Evolutionary conservation across 2,113 vertebrate species (phyloP), one percentile per base, ranked within the genome.

Genomic region (Urocitellus parryii): DNA sequence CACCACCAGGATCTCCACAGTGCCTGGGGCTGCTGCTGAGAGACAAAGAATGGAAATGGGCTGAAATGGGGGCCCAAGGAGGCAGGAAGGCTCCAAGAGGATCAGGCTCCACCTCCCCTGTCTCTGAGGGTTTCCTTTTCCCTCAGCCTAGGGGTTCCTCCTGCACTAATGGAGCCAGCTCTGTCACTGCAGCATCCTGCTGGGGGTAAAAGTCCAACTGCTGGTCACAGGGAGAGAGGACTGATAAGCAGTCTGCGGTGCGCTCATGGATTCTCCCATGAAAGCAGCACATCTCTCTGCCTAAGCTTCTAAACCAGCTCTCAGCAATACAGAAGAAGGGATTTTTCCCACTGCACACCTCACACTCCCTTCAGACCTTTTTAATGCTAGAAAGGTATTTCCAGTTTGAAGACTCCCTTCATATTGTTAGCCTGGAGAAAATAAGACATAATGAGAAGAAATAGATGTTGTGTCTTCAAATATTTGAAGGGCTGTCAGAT

Each of bases 401-500:
- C 87, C 83, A 73, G 1, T 37, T 77, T 70, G 51, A 94, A 70
- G 72, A 80, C 48, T 80, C 42, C 45, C 42, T 95, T 88, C 74
- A 16, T 67, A 22, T 61, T 80, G 42, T n/a, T n/a, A n/a, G n/a
- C n/a, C n/a, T n/a, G n/a, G n/a, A 95, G 83, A 97, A 97, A 93
- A 93, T 56, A 96, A 82, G 79, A 94, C 68, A 10, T 85, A 91
- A 74, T 76, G 63, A 94, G 88, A 90, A 85, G 61, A 94, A 94
- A 91, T 77, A 86, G 89, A 90, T 86, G 88, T 73, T 93, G 58
- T 82, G 58, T 91, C 95, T 92, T 95, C 89, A 89, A 53, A 87
- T 95, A 96, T 88, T 92, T 93, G 96, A 96, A 94, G 76, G 37
- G 74, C 76, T 95, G 67, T 95, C 96, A 93, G 42, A 45, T 87